A percentile compares a stretch with the other conserved stretches of the same genome.
These are phyloP conservation scores for Cataglyphis cursor DNA, from an alignment of 2,888 invertebrate genomes.

Conservation along the genomic window DNA sequence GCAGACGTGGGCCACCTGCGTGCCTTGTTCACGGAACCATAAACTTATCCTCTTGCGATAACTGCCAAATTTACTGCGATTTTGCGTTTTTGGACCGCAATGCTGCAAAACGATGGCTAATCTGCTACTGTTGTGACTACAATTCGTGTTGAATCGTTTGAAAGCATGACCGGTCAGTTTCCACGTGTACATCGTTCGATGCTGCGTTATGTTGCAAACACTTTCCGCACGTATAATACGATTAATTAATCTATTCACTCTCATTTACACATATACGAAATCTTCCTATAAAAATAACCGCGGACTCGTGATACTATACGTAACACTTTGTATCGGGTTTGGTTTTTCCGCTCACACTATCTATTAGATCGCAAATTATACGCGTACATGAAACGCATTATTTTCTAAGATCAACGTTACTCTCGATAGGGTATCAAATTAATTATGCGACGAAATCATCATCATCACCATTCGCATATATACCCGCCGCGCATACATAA, in stretches of 20 bases:
- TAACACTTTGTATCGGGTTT: background rate
- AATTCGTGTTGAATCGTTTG: conserved; percentile 55
- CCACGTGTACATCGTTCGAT: conserved; percentile 63
- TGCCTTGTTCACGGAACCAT: conserved; percentile 81
- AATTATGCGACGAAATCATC: background rate
- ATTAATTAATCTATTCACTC: background rate
- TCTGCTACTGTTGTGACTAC: conserved; percentile 46
- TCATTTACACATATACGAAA: background rate
- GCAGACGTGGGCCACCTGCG: conserved; percentile 78
- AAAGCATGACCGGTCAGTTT: conserved; percentile 62
- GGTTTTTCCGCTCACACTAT: background rate
- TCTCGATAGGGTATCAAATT: background rate
- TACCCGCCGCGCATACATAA: conserved; percentile 14
- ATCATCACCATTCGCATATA: background rate
- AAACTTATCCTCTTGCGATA: conserved; percentile 74
- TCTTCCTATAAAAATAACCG: background rate
- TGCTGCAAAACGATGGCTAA: conserved; percentile 61
- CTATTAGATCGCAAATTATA: background rate
- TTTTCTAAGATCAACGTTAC: background rate
- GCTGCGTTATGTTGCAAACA: background rate
- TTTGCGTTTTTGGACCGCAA: conserved; percentile 42
- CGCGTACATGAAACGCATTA: background rate
- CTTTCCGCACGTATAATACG: background rate
- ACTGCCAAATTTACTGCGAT: conserved; percentile 74
- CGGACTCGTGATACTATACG: background rate